Conservation (phyloP, 2,113 vertebrate species). For the Otus sunia region DNA sequence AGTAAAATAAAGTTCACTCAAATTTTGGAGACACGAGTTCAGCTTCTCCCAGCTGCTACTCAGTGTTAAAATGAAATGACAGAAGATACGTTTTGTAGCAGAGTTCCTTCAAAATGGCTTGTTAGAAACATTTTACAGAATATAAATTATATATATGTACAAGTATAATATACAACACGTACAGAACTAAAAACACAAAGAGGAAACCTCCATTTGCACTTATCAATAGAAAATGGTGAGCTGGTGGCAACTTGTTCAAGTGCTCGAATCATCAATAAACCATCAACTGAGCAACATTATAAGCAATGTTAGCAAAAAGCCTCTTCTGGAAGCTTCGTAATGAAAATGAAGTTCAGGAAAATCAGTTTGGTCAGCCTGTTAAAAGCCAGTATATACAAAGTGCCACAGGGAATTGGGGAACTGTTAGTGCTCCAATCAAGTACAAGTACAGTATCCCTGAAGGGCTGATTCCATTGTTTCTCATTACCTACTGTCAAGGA, state of each 20-base stretch:
- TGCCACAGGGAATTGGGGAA: neutral
- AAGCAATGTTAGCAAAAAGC: neutral
- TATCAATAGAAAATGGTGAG: neutral
- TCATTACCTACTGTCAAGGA: neutral
- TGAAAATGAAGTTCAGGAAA: neutral
- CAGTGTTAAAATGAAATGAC: neutral
- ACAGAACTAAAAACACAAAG: neutral
- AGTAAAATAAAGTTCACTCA: neutral
- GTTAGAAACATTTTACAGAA: neutral
- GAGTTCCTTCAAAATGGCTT: neutral
- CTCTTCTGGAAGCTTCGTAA: neutral
- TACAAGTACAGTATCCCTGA: neutral
- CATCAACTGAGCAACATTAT: neutral
- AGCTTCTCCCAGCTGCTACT: neutral
- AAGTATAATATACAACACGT: neutral
- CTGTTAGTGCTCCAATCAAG: neutral
- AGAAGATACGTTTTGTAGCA: neutral
- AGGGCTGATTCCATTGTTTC: neutral
- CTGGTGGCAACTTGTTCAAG: neutral
- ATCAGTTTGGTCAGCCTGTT: neutral
- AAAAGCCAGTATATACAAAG: neutral
- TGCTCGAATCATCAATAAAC: neutral
- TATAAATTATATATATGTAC: conserved; percentile 2
- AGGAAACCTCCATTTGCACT: neutral
- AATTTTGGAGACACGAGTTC: neutral